A percentile compares a stretch with the other conserved stretches of the same genome.
Evolutionary conservation across 1,140 invertebrate genomes (phyloP).

Genomic region (Aculops lycopersici): DNA sequence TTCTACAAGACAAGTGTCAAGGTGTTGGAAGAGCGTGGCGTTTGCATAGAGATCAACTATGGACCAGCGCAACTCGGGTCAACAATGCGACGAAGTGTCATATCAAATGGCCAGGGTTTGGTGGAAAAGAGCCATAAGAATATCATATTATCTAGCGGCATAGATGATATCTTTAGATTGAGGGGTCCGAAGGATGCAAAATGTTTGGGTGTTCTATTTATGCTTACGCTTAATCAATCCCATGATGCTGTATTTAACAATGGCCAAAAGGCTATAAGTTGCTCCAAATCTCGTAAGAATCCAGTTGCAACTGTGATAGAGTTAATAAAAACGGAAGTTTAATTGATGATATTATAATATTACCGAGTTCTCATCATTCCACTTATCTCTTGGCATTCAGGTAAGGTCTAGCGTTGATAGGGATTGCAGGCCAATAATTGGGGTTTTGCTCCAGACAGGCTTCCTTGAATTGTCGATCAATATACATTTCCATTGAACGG

Average conservation of each 20-base stretch:
- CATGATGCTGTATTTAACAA: neutral
- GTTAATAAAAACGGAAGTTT: too few relatives aligned
- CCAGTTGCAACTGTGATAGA: too few relatives aligned
- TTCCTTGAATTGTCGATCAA: too few relatives aligned
- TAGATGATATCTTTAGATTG: neutral
- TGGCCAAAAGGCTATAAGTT: too few relatives aligned
- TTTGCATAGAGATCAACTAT: neutral
- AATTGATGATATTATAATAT: too few relatives aligned
- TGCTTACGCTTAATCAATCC: neutral
- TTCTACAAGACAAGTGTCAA: neutral
- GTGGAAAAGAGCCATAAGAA: neutral
- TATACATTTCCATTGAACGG: too few relatives aligned
- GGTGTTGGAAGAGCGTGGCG: neutral
- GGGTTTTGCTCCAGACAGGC: too few relatives aligned
- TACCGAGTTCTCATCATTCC: too few relatives aligned
- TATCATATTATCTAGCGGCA: neutral
- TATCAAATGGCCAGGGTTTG: neutral
- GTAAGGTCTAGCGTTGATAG: too few relatives aligned
- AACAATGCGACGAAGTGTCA: neutral
- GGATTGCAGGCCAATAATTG: too few relatives aligned
- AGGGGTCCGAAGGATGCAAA: constrained; percentile 1
- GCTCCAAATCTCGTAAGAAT: too few relatives aligned
- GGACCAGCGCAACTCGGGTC: neutral
- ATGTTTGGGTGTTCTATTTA: neutral
- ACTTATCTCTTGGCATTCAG: too few relatives aligned